Evolutionary conservation across 1,140 invertebrate species (phyloP).

Genomic region (silkworm (Bombyx mori)): ASM3026992v2 NC_085122.1:3507501-3508000

Average conservation of each 20-base stretch:
- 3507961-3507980: slow-evolving; percentile 24
- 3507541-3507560: neutral
- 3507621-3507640: slow-evolving; percentile 49
- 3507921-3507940: neutral
- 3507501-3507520: too few relatives aligned
- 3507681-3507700: slow-evolving; percentile 64
- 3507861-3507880: slow-evolving; percentile 23
- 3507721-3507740: slow-evolving; percentile 17
- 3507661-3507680: slow-evolving; percentile 58
- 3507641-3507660: slow-evolving; percentile 27
- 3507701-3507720: slow-evolving; percentile 43
- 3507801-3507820: slow-evolving; percentile 93
- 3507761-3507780: slow-evolving; percentile 24
- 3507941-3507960: slow-evolving; percentile 21
- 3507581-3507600: slow-evolving; percentile 60
- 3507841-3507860: slow-evolving; percentile 73
- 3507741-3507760: slow-evolving; percentile 29
- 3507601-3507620: slow-evolving; percentile 66
- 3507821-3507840: slow-evolving; percentile 85
- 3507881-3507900: slow-evolving; percentile 5
- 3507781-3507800: slow-evolving; percentile 84
- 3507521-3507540: neutral
- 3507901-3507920: slow-evolving; percentile 13
- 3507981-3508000: too few relatives aligned
- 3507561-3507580: slow-evolving; percentile 48